Base-by-base conservation (phyloP, 1,140 invertebrate species). In the Metaphire vulgaris region DNA sequence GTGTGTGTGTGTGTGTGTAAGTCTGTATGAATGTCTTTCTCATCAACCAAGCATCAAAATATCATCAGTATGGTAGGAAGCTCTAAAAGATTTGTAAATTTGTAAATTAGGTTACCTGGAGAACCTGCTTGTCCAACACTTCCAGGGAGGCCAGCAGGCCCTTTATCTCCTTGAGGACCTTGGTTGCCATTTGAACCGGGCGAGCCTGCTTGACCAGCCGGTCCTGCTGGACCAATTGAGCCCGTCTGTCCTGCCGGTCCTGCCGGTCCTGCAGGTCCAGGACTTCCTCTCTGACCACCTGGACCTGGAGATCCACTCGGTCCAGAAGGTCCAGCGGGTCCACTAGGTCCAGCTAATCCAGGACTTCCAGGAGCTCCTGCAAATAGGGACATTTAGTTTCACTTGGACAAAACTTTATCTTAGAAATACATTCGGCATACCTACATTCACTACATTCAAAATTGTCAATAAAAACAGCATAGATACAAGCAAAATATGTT, bases 271-370 rank as follows among this genome's bases (percentile, higher is more conserved):
- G 33, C 31, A 33, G 31, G 66, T 1, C 74, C 74, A 71, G 66
- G 21, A 32, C 26, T 34, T 31, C 74, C 74, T 33, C 56, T 67
- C 67, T 34, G 71, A 2, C 76, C 76, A 29, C 41, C 56, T 15
- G 71, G 33, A 6, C 76, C 76, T 15, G n/a, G 28, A 26, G 56
- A 72, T 33, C 76, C 76, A 12, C 65, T 77, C 28, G 76, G 31
- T 56, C 76, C 76, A 33, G 56, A 26, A 6, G 66, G 33, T 67
- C 66, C 56, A 31, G n/a, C 64, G n/a, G 31, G 34, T 76, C 65
- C 33, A 1, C n/a, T 70, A 41, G 31, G n/a, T 76, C 65, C 33
- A 16, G 34, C 72, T 34, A 34, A 26, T 33, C 72, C 72, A 29
- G 72, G 72, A 26, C 28, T 21, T 56, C 72, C 72, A n/a, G 72